phyloP scores from a whole-genome alignment of 2,888 invertebrate species.

The Molorchus minor region DNA sequence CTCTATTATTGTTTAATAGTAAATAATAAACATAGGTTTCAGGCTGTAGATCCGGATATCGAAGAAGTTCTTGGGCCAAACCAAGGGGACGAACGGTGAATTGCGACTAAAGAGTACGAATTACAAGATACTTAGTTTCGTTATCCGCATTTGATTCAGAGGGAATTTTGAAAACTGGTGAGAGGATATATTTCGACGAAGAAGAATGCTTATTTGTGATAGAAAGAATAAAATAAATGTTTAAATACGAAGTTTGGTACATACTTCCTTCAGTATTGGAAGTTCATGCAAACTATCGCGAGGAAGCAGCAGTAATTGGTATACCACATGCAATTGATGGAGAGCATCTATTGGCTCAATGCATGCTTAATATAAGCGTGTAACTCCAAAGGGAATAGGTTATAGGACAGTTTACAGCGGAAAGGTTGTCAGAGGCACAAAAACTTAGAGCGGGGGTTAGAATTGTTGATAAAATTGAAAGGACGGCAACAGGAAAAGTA shows the following conservation, averaged over 20 bases:
- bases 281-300: slow-evolving; percentile 46
- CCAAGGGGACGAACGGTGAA: slow-evolving; percentile 64
- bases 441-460: slow-evolving; percentile 34
- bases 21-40: slow-evolving; percentile 17
- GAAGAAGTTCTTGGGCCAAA: slow-evolving; percentile 54
- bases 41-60: slow-evolving; percentile 45
- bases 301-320: slow-evolving; percentile 62
- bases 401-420: slow-evolving; percentile 60
- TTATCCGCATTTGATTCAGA: slow-evolving; percentile 58
- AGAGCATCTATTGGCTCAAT: slow-evolving; percentile 68
- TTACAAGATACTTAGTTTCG: slow-evolving; percentile 63
- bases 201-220: slow-evolving; percentile 62
- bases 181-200: slow-evolving; percentile 64
- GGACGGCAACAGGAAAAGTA: slow-evolving; percentile 32
- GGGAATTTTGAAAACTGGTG: slow-evolving; percentile 65
- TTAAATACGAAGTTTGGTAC: slow-evolving; percentile 64
- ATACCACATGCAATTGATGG: slow-evolving; percentile 74
- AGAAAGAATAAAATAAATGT: slow-evolving; percentile 64
- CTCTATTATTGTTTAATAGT: too few species aligned
- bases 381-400: slow-evolving; percentile 26
- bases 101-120: slow-evolving; percentile 61
- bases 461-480: slow-evolving; percentile 26
- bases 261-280: slow-evolving; percentile 54
- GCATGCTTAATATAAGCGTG: slow-evolving; percentile 49
- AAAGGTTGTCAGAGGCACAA: slow-evolving; percentile 30